Evolutionary conservation across 2,888 invertebrate genomes (phyloP).

Genomic region (Thecocarcelia acutangulata): DNA sequence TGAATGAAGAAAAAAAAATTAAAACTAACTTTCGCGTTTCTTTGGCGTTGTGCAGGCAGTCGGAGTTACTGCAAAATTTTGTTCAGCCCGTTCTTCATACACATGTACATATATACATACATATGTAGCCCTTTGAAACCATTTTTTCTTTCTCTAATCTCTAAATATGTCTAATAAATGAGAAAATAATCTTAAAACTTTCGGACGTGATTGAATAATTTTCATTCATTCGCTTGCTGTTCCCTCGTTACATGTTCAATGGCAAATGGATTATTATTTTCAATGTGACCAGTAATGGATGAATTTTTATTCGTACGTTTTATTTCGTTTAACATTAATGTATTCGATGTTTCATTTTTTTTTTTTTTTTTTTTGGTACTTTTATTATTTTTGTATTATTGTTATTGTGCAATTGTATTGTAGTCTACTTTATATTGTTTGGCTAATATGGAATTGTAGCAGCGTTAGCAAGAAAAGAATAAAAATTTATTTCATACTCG

Average conservation of each 20-base stretch:
- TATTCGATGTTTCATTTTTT: conserved; percentile 3
- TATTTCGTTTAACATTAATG: conserved; percentile 34
- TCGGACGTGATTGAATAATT: conserved; percentile 37
- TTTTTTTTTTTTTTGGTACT: not conserved
- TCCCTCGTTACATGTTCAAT: conserved; percentile 36
- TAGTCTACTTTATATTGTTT: conserved; percentile 40
- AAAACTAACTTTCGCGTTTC: too few relatives aligned
- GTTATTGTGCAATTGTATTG: conserved; percentile 49
- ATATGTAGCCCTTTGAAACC: too few relatives aligned
- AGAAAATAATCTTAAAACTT: not conserved
- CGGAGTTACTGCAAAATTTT: too few relatives aligned
- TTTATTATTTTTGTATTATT: conserved; percentile 22
- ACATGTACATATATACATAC: too few relatives aligned
- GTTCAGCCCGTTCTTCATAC: too few relatives aligned
- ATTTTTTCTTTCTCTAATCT: too few relatives aligned
- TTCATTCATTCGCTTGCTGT: not conserved
- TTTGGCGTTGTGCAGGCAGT: too few relatives aligned
- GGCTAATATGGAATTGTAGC: conserved; percentile 49
- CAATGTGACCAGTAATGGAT: conserved; percentile 50
- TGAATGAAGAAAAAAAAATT: too few relatives aligned
- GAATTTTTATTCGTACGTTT: conserved; percentile 39
- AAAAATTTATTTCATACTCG: conserved; percentile 50
- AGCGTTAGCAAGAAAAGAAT: conserved; percentile 46
- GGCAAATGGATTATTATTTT: conserved; percentile 51
- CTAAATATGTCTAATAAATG: too few relatives aligned